Conservation (phyloP, 2,797 vertebrate genomes). For the Helarctos malayanus region DNA sequence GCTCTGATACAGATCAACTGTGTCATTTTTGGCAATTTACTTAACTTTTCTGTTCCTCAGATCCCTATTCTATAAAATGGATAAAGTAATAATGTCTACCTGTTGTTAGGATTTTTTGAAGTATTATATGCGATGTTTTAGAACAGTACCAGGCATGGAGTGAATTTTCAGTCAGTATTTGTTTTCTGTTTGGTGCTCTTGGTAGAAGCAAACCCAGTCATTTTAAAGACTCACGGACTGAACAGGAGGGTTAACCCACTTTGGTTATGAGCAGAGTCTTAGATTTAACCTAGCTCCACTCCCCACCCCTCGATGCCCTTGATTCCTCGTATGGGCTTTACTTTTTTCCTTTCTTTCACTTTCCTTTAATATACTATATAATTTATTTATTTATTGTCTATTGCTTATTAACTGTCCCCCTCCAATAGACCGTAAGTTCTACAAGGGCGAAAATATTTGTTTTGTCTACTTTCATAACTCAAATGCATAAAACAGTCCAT, state of each 20-base stretch:
- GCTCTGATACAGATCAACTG: neutral
- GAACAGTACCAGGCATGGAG: neutral
- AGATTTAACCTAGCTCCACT: neutral
- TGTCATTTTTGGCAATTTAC: slow-evolving; percentile 5
- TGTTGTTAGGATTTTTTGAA: slow-evolving; percentile 9
- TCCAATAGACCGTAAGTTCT: neutral
- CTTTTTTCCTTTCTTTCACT: neutral
- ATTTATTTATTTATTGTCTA: slow-evolving; percentile 1
- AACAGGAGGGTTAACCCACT: neutral
- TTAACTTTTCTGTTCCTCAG: neutral
- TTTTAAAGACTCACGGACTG: neutral
- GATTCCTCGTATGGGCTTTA: neutral
- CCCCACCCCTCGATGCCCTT: neutral
- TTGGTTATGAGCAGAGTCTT: neutral
- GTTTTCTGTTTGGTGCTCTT: slow-evolving; percentile 8
- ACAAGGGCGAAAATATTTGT: neutral
- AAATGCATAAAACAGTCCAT: neutral
- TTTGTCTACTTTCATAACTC: neutral
- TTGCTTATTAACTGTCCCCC: neutral
- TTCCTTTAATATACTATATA: neutral
- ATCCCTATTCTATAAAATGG: neutral
- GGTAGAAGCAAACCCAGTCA: neutral
- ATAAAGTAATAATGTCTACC: slow-evolving; percentile 28
- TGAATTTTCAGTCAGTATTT: neutral
- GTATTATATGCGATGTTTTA: neutral